A percentile compares a stretch with the other conserved stretches of the same genome.
Conservation (phyloP, 2,888 invertebrate genomes). For the Andrena camellia region DNA sequence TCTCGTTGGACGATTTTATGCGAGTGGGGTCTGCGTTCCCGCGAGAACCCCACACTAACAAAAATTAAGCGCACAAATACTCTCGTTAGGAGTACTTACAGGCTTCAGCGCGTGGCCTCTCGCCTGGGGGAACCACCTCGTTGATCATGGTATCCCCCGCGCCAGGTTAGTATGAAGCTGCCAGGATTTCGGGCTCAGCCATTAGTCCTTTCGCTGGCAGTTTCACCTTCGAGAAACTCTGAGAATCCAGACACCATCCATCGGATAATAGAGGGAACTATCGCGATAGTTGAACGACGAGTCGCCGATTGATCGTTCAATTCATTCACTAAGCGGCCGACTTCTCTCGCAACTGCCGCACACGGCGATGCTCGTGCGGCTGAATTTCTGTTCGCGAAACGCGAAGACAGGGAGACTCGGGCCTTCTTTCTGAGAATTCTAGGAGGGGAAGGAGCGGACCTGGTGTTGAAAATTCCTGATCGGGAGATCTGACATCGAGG, state of each 20-base stretch:
- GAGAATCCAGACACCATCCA: conserved; percentile 45
- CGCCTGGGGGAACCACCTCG: conserved; percentile 75
- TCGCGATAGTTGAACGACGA: conserved; percentile 50
- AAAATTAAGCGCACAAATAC: conserved; percentile 74
- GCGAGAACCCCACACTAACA: conserved; percentile 69
- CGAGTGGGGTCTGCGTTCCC: conserved; percentile 60
- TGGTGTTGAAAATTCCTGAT: no score
- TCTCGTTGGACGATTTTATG: conserved; percentile 34
- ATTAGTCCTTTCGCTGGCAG: conserved; percentile 19
- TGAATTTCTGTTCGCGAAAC: neutral
- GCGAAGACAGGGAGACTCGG: neutral
- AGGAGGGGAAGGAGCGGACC: no score
- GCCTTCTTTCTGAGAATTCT: neutral
- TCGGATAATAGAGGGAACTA: conserved; percentile 32
- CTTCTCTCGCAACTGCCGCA: neutral
- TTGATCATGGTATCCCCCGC: conserved; percentile 76
- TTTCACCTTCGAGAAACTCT: conserved; percentile 49
- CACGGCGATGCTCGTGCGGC: neutral
- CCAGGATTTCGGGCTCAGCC: neutral
- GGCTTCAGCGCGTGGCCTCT: conserved; percentile 66
- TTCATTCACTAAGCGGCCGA: conserved; percentile 6
- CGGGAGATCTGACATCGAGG: no score
- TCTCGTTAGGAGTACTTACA: conserved; percentile 70
- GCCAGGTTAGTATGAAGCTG: conserved; percentile 73
- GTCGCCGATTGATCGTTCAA: neutral